Base-by-base conservation (phyloP, 1,140 invertebrate genomes). In the Asbolus verrucosus region DNA sequence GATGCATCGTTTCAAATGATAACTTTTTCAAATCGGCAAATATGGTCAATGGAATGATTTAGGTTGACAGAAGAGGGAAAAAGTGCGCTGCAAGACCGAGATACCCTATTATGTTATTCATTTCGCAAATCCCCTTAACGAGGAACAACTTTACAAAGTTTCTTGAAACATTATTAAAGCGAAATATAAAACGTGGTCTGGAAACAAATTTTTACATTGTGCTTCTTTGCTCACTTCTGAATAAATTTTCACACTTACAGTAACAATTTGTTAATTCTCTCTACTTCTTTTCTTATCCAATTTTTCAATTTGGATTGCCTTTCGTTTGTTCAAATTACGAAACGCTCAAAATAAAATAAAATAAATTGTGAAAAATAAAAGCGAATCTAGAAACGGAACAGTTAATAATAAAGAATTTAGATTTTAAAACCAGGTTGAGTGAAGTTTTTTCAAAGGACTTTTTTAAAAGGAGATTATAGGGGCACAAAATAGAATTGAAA, bases 121-220 rank as follows among this genome's bases (percentile, higher is more conserved):
- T 63, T 63, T 63, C 36, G 21, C 39, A 63, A 63, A 63, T 63
- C 61, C 61, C 61, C 21, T 63, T 63, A 63, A 63, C 61, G 61
- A 63, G 61, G 11, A 16, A 41, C 9, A 63, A 63, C 6, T 63
- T 63, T 21, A 16, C 46, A 54, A 54, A 54, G 8, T 46, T 63
- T 41, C 61, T 63, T 63, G 16, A 21, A 63, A 15, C 31, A 39
- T 63, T 63, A 41, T 63, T 63, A 41, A 63, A 63, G 61, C 33
- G 33, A 41, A 63, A 63, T 63, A 63, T 63, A 63, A 41, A 63
- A 63, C 61, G 36, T 63, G 61, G 33, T 13, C 39, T 63, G 61
- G 39, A 21, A 27, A 54, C 46, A 54, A 54, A 54, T 54, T 54
- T 27, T 54, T 54, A 27, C 21, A 27, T 24, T 9, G 43, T 27